Percentiles rank a stretch among this genome's conserved stretches.
Evolutionary conservation across 1,140 invertebrate species (phyloP).

Genomic region (Pararge aegeria): DNA sequence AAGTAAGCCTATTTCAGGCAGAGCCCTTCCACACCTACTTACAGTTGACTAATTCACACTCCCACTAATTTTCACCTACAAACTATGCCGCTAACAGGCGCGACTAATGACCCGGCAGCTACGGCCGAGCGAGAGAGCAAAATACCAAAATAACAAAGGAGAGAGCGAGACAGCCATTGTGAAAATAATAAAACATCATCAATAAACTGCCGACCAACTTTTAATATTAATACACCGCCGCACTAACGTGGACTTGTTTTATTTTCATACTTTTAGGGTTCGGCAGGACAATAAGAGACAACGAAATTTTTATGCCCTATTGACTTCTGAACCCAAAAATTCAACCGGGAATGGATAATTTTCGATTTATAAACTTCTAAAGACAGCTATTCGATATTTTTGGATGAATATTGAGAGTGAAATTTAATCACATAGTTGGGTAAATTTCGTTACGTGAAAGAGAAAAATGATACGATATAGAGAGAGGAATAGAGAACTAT

Average conservation of each 20-base stretch:
- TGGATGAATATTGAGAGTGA: too few relatives aligned
- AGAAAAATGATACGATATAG: too few relatives aligned
- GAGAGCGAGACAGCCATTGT: neutral
- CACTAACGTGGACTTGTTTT: constrained; percentile 44
- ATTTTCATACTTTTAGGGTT: constrained; percentile 46
- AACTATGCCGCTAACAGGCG: constrained; percentile 7
- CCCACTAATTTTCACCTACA: neutral
- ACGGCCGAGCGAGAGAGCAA: neutral
- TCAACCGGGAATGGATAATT: too few relatives aligned
- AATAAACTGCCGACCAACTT: constrained; percentile 45
- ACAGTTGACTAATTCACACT: neutral
- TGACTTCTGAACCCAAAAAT: too few relatives aligned
- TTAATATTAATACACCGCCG: constrained; percentile 52
- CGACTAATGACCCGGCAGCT: constrained; percentile 22
- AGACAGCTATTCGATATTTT: too few relatives aligned
- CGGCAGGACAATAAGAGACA: constrained; percentile 6
- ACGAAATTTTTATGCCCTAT: too few relatives aligned
- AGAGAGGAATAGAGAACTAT: too few relatives aligned
- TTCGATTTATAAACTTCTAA: too few relatives aligned
- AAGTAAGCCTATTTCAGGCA: too few relatives aligned
- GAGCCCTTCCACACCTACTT: neutral
- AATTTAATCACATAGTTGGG: too few relatives aligned
- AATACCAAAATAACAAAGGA: neutral
- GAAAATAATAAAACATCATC: constrained; percentile 24
- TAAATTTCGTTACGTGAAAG: too few relatives aligned